These are phyloP conservation scores for Platycheirus albimanus DNA, from an alignment of 2,888 invertebrate genomes.

Conservation along the genomic window DNA sequence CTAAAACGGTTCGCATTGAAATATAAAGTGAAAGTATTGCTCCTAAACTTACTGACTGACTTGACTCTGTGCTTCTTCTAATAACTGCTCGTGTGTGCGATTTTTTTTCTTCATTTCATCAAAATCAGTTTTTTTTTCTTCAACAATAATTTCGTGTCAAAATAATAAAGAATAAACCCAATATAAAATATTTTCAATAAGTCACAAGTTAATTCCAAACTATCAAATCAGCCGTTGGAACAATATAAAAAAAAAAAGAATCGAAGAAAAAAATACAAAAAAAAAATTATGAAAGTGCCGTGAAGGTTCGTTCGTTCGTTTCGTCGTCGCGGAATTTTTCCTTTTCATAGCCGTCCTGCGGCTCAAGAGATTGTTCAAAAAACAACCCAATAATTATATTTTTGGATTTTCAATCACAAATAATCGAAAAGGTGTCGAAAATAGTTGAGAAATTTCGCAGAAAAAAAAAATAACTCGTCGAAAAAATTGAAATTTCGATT, in stretches of 20 bases:
- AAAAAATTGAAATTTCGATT: conserved; percentile 71
- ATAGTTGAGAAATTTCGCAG: conserved; percentile 63
- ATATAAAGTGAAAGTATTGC: conserved; percentile 73
- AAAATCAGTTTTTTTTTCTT: conserved; percentile 62
- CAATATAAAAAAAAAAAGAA: conserved; percentile 12
- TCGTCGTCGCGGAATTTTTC: conserved; percentile 54
- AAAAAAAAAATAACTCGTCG: conserved; percentile 53
- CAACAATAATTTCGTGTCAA: conserved; percentile 43
- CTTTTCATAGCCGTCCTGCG: conserved; percentile 39
- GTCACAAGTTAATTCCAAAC: conserved; percentile 34
- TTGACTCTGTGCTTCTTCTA: conserved; percentile 57
- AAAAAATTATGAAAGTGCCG: conserved; percentile 71
- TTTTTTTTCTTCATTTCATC: conserved; percentile 52
- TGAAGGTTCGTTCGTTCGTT: conserved; percentile 54
- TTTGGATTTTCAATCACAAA: conserved; percentile 25
- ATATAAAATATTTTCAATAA: conserved; percentile 37
- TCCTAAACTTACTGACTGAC: conserved; percentile 38
- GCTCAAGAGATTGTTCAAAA: conserved; percentile 16
- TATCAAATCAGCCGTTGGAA: conserved; percentile 8
- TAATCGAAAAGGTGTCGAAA: conserved; percentile 56
- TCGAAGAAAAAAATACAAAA: conserved; percentile 23
- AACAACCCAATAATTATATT: conserved; percentile 14
- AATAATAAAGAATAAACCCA: conserved; percentile 33
- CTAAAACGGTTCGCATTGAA: conserved; percentile 62
- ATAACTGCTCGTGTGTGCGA: conserved; percentile 66